Evolutionary conservation across 2,888 invertebrate species (phyloP).

Genomic region (Plagiodera versicolora): DNA sequence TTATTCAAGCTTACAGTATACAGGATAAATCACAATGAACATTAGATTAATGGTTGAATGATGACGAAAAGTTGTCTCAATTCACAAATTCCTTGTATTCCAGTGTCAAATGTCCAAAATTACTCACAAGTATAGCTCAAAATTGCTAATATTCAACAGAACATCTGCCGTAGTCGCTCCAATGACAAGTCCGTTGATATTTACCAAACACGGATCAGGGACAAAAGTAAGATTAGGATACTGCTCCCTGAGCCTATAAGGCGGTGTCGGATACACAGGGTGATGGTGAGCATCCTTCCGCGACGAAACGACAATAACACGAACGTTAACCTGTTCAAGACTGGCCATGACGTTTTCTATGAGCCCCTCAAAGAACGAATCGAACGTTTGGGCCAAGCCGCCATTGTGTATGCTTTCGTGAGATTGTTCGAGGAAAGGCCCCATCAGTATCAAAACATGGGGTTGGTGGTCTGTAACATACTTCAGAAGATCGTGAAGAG

Average conservation of each 20-base stretch:
- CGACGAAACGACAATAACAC: constrained; percentile 66
- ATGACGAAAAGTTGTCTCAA: too few relatives aligned
- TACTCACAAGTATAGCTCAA: constrained; percentile 64
- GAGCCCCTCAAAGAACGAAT: constrained; percentile 73
- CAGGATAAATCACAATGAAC: too few relatives aligned
- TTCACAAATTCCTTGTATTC: too few relatives aligned
- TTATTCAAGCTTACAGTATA: too few relatives aligned
- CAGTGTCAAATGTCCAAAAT: too few relatives aligned
- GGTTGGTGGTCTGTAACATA: constrained; percentile 71
- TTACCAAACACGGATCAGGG: constrained; percentile 80
- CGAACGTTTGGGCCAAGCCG: constrained; percentile 67
- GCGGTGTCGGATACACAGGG: constrained; percentile 81
- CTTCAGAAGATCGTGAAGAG: constrained; percentile 73
- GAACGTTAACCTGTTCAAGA: constrained; percentile 52
- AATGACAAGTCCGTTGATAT: constrained; percentile 74
- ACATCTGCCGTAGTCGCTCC: constrained; percentile 83
- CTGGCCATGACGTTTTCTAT: constrained; percentile 67
- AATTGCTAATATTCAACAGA: constrained; percentile 78
- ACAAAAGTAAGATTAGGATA: constrained; percentile 68
- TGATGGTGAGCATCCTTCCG: constrained; percentile 77
- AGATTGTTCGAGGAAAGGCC: constrained; percentile 77
- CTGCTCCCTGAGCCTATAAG: constrained; percentile 63
- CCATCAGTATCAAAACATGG: constrained; percentile 78
- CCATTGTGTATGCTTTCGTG: constrained; percentile 63
- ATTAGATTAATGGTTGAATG: too few relatives aligned